A percentile compares a stretch with the other conserved stretches of the same genome.
Conservation (phyloP, 2,113 vertebrate species). For the Nothocercus julius region DNA sequence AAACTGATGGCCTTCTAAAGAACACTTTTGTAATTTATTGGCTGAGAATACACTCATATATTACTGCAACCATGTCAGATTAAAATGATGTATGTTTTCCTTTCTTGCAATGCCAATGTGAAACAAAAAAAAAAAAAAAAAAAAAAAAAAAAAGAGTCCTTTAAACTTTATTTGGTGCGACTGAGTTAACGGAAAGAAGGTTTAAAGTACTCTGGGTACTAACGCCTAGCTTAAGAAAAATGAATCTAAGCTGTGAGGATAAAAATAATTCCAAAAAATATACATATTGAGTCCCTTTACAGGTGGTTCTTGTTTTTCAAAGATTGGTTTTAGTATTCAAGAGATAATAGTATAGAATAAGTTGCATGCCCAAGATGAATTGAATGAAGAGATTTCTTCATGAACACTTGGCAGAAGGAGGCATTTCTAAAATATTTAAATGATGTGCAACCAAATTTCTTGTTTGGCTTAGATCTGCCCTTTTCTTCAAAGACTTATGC, state of each 20-base stretch:
- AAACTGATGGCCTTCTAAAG: neutral
- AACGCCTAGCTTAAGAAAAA: neutral
- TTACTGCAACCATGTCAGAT: neutral
- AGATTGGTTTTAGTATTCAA: neutral
- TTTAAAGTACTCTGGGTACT: neutral
- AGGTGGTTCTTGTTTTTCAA: neutral
- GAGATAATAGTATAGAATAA: neutral
- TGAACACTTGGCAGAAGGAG: neutral
- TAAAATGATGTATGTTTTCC: constrained; percentile 20
- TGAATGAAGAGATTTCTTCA: neutral
- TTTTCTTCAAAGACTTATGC: neutral
- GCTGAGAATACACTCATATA: neutral
- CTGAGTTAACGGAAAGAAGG: neutral
- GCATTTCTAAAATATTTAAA: neutral
- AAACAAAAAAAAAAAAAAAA: neutral
- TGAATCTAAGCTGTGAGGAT: neutral
- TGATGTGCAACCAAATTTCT: neutral
- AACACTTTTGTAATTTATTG: neutral
- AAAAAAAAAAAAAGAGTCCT: neutral
- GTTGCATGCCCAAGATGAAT: neutral
- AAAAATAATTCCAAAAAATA: neutral
- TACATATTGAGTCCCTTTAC: neutral
- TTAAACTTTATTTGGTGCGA: neutral
- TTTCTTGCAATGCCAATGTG: neutral
- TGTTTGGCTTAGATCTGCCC: neutral